Conservation (phyloP, 2,888 invertebrate species). For the Calliscelio sp. region DNA sequence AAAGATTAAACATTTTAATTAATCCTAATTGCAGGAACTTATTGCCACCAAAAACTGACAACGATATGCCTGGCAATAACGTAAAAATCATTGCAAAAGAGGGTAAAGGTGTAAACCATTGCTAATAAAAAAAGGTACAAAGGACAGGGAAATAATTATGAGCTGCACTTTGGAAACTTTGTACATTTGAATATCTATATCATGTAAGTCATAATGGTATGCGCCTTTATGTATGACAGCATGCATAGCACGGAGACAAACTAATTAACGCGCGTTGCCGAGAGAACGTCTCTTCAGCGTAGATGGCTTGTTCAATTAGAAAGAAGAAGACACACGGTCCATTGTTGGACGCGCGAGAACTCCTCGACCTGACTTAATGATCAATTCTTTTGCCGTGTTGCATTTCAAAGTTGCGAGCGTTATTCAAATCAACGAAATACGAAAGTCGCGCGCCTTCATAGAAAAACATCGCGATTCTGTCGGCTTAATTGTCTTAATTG, state of each 20-base stretch:
- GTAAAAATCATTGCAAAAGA: neutral
- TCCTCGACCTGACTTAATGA: slow-evolving; percentile 65
- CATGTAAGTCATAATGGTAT: slow-evolving; percentile 13
- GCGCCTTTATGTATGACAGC: slow-evolving; percentile 35
- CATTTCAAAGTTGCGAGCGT: slow-evolving; percentile 27
- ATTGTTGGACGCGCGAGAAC: slow-evolving; percentile 63
- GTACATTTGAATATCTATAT: slow-evolving; percentile 23
- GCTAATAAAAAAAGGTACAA: neutral
- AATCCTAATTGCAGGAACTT: too few species aligned
- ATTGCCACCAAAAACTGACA: too few species aligned
- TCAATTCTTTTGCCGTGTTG: slow-evolving; percentile 55
- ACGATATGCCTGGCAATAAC: neutral
- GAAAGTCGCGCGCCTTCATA: slow-evolving; percentile 33
- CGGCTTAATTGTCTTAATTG: slow-evolving; percentile 31
- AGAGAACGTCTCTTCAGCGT: slow-evolving; percentile 41
- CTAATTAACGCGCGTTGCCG: slow-evolving; percentile 57
- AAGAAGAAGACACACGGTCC: slow-evolving; percentile 55
- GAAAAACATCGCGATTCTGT: slow-evolving; percentile 7
- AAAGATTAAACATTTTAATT: too few species aligned
- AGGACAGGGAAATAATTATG: neutral
- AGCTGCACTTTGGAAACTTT: slow-evolving; percentile 17
- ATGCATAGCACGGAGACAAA: slow-evolving; percentile 38
- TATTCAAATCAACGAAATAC: slow-evolving; percentile 48
- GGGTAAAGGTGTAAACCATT: too few species aligned
- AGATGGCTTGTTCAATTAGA: slow-evolving; percentile 50